These are phyloP conservation scores for Perognathus longimembris DNA, from an alignment of 2,113 vertebrate genomes.

Conservation along the genomic window DNA sequence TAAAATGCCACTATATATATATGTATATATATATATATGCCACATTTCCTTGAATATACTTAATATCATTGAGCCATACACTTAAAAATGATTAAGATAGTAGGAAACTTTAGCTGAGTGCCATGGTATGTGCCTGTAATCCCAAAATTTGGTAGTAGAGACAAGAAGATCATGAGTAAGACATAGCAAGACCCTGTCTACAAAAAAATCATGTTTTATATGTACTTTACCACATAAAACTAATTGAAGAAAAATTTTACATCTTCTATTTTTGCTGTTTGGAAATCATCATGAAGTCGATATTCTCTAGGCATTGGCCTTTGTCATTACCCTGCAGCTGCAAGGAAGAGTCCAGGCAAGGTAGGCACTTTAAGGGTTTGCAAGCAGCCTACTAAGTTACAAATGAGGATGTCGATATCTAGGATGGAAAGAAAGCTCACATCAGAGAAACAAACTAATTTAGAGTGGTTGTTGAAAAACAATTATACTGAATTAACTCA, in stretches of 20 bases:
- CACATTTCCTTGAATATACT: neutral
- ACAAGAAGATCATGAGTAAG: no score
- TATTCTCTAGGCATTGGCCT: constrained; percentile 7
- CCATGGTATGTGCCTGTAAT: no score
- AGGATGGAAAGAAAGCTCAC: no score
- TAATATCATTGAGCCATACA: neutral
- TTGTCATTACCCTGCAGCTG: constrained; percentile 1
- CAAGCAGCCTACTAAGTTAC: neutral
- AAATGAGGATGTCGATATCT: neutral
- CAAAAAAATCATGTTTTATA: neutral
- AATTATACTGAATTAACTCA: no score
- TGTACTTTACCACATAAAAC: constrained; percentile 12
- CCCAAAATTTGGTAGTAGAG: no score
- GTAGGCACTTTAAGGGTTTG: neutral
- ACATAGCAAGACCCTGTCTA: no score
- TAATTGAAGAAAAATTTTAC: neutral
- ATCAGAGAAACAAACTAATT: no score
- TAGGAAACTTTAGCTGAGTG: neutral
- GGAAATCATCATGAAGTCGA: constrained; percentile 22
- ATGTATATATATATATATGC: no score
- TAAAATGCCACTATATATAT: no score
- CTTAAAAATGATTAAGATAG: neutral
- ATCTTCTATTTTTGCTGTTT: constrained; percentile 23
- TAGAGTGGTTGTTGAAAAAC: no score
- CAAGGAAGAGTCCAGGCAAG: neutral